Percentiles rank a stretch among this genome's conserved stretches.
Conservation (phyloP, 1,140 invertebrate species). For the Eupeodes corollae region DNA sequence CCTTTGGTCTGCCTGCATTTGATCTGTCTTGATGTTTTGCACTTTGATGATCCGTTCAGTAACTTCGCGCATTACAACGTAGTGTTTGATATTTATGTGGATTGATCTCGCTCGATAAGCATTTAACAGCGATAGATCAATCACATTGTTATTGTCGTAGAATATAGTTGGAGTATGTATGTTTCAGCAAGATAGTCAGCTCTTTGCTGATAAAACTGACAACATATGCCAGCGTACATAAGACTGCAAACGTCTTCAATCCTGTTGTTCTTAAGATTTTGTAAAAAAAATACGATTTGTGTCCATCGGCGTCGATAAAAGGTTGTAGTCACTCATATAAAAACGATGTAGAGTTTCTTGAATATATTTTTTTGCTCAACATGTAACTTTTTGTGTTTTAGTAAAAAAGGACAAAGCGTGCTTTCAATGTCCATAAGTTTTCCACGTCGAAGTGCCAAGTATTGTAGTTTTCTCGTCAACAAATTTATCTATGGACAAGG, state of each 20-base stretch:
- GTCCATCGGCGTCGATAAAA: constrained; percentile 17
- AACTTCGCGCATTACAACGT: neutral
- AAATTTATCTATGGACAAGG: too few species aligned
- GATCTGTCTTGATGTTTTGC: neutral
- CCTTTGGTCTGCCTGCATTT: neutral
- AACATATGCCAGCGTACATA: constrained; percentile 27
- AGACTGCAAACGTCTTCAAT: constrained; percentile 24
- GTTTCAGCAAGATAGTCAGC: neutral
- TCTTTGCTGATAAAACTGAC: constrained; percentile 21
- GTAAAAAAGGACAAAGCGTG: too few species aligned
- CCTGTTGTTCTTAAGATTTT: constrained; percentile 7
- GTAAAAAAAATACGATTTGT: constrained; percentile 8
- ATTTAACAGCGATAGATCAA: neutral
- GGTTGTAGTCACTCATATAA: constrained; percentile 19
- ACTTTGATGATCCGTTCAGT: neutral
- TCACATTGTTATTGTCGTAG: neutral
- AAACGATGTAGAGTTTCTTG: constrained; percentile 16
- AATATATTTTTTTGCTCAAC: constrained; percentile 10
- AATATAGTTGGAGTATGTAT: neutral
- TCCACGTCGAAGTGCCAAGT: too few species aligned
- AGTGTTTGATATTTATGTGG: neutral
- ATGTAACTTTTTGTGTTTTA: too few species aligned
- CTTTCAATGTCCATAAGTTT: too few species aligned
- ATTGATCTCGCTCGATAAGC: neutral
- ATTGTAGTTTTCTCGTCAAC: too few species aligned